Evolutionary conservation across 2,113 vertebrate species (phyloP), one percentile per base, ranked within the genome.

Genomic region (Hemiprocne comata): DNA sequence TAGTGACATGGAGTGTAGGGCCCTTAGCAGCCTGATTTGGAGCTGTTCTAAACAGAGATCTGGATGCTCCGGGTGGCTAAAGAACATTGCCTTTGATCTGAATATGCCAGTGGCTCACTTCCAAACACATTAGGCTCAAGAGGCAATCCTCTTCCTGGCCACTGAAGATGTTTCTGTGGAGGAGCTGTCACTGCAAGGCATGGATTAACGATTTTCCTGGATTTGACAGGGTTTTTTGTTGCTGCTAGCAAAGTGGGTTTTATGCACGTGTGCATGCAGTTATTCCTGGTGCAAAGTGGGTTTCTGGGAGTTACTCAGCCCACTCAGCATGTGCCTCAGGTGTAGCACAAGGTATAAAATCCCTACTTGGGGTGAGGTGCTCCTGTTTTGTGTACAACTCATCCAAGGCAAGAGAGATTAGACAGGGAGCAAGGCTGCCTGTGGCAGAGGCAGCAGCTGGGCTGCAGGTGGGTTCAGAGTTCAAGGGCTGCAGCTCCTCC

Each of bases 351-450:
- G 61, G 51, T 20, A 0, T 9, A 2, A 64, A 19, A 57, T 28
- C 50, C 2, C n/a, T 13, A 0, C 24, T 38, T 16, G 1, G 75
- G 10, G 8, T 3, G 26, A 2, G 29, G 3, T 33, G 17, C 67
- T 88, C 57, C 71, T 28, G 36, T 62, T 85, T 38, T 13, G 1
- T 2, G n/a, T 13, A 2, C 2, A 18, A 10, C 36, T 84, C 62
- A 29, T 13, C 44, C 40, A 7, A 31, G 20, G 33, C 40, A 34
- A 50, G 38, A 31, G 44, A 11, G 33, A 2, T 64, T 55, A 17
- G 54, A 55, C 13, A 31, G 6, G 29, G 16, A 55, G 29, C 17
- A 28, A 75, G 60, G 36, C 54, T 42, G 29, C 0, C 3, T n/a
- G 75, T 20, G 6, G 33, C 70, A n/a, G 1, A 19, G 36, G 29